phyloP scores from a whole-genome alignment of 2,888 invertebrate genomes.

The Troilus luridus region DNA sequence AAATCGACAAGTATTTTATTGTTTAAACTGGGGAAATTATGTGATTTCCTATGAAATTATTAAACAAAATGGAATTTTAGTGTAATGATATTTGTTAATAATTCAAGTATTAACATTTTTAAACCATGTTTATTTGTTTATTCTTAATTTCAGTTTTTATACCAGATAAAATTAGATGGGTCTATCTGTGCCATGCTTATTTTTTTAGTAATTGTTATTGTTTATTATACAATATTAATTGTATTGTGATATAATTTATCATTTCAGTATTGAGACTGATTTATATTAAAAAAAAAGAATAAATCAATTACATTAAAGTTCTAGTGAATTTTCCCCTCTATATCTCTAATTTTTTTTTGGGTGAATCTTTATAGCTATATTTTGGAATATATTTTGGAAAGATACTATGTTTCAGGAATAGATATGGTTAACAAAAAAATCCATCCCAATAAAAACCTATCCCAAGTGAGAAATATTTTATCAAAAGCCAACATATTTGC shows the following conservation, averaged over 20 bases:
- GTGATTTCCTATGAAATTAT: neutral
- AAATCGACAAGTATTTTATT: constrained; percentile 11
- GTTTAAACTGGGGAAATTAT: neutral
- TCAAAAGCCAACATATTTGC: no score
- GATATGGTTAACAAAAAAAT: no score
- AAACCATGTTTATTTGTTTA: constrained; percentile 17
- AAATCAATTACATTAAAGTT: neutral
- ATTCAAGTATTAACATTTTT: neutral
- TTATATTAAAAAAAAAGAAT: neutral
- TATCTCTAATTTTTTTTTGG: neutral
- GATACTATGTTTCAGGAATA: no score
- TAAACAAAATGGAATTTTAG: neutral
- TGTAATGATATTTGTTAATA: neutral
- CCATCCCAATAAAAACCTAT: no score
- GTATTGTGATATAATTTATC: constrained; percentile 40
- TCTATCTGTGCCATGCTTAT: neutral
- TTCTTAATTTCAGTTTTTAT: neutral
- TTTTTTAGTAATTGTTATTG: neutral
- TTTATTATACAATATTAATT: constrained; percentile 20
- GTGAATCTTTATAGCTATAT: neutral
- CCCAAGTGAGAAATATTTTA: no score
- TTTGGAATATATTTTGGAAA: no score
- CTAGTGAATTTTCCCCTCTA: neutral
- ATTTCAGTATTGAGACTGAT: constrained; percentile 20
- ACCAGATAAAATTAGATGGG: constrained; percentile 2